phyloP scores from a whole-genome alignment of 2,797 vertebrate species.

The Miichthys miiuy region DNA sequence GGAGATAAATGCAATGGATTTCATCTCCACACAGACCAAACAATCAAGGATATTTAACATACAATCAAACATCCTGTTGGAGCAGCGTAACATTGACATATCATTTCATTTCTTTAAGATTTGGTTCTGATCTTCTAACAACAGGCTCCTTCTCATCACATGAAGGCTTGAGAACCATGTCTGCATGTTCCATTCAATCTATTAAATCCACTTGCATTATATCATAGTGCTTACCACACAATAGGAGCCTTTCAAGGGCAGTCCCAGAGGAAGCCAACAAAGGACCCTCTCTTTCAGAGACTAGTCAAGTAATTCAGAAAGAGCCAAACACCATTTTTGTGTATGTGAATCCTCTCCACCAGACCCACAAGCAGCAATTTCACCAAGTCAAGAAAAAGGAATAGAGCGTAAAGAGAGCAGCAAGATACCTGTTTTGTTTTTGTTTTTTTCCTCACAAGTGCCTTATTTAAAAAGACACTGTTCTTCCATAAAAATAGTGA shows the following conservation, averaged over 20 bases:
- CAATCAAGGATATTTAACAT: slow-evolving; percentile 26
- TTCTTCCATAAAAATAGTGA: slow-evolving; percentile 34
- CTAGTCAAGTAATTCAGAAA: slow-evolving; percentile 81
- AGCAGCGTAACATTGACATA: background rate
- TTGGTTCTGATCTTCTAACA: slow-evolving; percentile 58
- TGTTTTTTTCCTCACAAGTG: slow-evolving; percentile 34
- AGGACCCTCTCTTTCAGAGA: slow-evolving; percentile 79
- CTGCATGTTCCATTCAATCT: slow-evolving; percentile 83
- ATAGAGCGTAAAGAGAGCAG: slow-evolving; percentile 49
- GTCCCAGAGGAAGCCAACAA: slow-evolving; percentile 79
- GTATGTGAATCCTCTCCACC: slow-evolving; percentile 51
- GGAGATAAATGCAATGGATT: background rate
- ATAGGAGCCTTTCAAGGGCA: slow-evolving; percentile 83
- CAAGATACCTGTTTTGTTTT: slow-evolving; percentile 47
- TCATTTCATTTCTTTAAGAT: slow-evolving; percentile 60
- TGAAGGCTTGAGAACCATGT: slow-evolving; percentile 58
- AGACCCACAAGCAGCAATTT: slow-evolving; percentile 60
- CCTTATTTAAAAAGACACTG: slow-evolving; percentile 54
- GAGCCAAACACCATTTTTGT: slow-evolving; percentile 75
- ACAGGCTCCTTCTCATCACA: slow-evolving; percentile 57
- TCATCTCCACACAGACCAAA: background rate
- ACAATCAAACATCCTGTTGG: slow-evolving; percentile 6
- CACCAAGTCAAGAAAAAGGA: slow-evolving; percentile 54
- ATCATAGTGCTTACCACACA: slow-evolving; percentile 81
- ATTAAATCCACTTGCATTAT: slow-evolving; percentile 84